Evolutionary conservation across 2,113 vertebrate species (phyloP).

Genomic region (Notothenia coriiceps): DNA sequence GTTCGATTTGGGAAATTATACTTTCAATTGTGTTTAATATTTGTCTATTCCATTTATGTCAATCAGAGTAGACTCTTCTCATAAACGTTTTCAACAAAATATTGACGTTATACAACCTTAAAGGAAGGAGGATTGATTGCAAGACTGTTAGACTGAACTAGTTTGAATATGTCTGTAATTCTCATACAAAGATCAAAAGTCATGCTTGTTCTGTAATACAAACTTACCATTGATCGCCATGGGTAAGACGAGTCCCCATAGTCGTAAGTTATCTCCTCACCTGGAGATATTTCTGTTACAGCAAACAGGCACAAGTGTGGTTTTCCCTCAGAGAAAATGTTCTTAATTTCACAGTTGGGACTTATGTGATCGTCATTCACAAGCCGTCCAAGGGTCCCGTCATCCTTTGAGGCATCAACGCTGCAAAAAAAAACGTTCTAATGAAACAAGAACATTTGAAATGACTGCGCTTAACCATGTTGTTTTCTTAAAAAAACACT

Average conservation of each 20-base stretch:
- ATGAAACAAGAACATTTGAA: slow-evolving; percentile 4
- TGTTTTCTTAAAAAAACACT: background rate
- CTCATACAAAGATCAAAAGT: background rate
- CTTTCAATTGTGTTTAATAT: too few species aligned
- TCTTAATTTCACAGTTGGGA: slow-evolving; percentile 66
- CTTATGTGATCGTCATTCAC: slow-evolving; percentile 59
- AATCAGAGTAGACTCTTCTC: too few species aligned
- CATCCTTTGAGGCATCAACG: slow-evolving; percentile 46
- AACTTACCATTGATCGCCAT: slow-evolving; percentile 46
- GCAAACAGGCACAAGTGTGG: slow-evolving; percentile 66
- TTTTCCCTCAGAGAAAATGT: slow-evolving; percentile 17
- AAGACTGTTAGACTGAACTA: background rate
- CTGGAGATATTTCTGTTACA: slow-evolving; percentile 30
- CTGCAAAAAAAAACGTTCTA: slow-evolving; percentile 18
- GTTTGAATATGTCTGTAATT: background rate
- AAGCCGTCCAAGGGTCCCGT: slow-evolving; percentile 45
- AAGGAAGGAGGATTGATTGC: background rate
- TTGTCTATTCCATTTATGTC: too few species aligned
- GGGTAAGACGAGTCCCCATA: slow-evolving; percentile 16
- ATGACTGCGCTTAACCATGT: background rate
- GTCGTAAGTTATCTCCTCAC: slow-evolving; percentile 53
- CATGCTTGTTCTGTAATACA: background rate
- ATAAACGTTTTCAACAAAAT: background rate
- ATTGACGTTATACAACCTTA: background rate
- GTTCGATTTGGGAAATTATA: too few species aligned